Conservation (phyloP, 2,113 vertebrate genomes). For the Petroica traversi region DNA sequence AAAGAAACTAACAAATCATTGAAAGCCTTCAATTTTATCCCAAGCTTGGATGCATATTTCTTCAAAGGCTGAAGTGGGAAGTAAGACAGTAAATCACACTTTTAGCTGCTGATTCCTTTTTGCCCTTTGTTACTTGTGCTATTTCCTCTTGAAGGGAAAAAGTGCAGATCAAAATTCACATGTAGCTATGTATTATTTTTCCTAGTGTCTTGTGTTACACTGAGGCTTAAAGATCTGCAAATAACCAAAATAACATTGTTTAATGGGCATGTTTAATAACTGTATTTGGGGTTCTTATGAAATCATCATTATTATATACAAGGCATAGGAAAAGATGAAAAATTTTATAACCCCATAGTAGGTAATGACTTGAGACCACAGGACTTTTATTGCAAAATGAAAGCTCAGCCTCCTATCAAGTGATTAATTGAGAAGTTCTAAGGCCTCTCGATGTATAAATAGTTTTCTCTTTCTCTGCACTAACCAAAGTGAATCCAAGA, state of each 20-base stretch:
- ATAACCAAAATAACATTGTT: neutral
- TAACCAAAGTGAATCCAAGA: neutral
- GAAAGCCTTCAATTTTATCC: neutral
- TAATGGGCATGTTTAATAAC: neutral
- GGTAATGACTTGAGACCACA: neutral
- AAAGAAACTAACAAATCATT: neutral
- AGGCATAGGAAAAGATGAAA: neutral
- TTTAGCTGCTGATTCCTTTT: neutral
- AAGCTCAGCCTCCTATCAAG: neutral
- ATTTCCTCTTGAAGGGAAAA: neutral
- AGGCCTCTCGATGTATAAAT: neutral
- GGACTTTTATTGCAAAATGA: neutral
- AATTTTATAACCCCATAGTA: neutral
- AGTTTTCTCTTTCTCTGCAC: neutral
- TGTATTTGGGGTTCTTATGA: neutral
- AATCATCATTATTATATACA: neutral
- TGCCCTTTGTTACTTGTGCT: neutral
- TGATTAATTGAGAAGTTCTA: neutral
- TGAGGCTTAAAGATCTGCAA: neutral
- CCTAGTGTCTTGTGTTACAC: neutral
- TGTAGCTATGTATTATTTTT: neutral
- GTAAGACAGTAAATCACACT: neutral
- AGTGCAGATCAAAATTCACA: neutral
- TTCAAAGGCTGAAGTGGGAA: neutral
- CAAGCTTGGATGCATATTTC: neutral